phyloP scores from a whole-genome alignment of 2,113 vertebrate genomes.

The Neotoma lepida region DNA sequence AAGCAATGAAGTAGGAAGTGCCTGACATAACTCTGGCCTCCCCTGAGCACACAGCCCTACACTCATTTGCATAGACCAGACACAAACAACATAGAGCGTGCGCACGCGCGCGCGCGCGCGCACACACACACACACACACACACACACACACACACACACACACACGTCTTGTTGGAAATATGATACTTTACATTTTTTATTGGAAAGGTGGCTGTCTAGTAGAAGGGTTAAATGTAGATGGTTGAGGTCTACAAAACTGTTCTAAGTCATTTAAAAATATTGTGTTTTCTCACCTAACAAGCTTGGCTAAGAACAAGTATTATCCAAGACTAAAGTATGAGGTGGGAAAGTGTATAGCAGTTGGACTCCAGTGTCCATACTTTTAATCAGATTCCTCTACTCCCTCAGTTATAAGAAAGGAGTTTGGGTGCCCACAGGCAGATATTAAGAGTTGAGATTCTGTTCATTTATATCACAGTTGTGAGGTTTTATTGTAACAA shows the following conservation, averaged over 20 bases:
- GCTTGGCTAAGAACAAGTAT: slow-evolving; percentile 22
- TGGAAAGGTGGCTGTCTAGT: neutral
- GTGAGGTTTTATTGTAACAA: neutral
- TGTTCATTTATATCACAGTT: neutral
- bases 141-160: neutral
- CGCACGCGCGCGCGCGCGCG: fast-evolving
- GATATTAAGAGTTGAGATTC: neutral
- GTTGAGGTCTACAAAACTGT: neutral
- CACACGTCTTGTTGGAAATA: neutral
- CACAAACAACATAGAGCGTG: neutral
- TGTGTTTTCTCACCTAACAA: slow-evolving; percentile 43
- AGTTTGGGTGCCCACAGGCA: neutral
- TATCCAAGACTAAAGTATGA: neutral
- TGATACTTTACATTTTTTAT: neutral
- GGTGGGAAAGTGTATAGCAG: neutral
- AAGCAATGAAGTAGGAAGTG: neutral
- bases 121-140: too few relatives aligned
- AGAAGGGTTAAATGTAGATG: slow-evolving; percentile 25
- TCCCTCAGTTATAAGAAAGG: neutral
- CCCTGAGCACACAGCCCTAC: neutral
- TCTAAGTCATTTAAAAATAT: slow-evolving; percentile 35
- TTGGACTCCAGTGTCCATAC: neutral
- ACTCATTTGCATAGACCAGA: neutral
- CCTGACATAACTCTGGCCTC: neutral
- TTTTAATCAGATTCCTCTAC: neutral